phyloP scores from a whole-genome alignment of 2,797 vertebrate species.

The Coregonus sp. region DNA sequence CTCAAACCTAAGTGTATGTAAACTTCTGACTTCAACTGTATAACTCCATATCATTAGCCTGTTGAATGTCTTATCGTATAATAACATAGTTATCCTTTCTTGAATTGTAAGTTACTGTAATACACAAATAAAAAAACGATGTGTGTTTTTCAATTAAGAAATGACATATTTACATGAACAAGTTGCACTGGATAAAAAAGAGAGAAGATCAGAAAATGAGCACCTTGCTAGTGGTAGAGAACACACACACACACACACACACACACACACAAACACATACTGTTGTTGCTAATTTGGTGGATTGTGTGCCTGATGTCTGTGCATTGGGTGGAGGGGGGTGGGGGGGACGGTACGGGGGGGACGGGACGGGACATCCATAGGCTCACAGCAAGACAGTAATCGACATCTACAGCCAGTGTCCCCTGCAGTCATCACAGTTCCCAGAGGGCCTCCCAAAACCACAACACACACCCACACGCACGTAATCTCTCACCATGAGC shows the following conservation, averaged over 20 bases:
- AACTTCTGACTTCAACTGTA: too few relatives aligned
- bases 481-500: not conserved
- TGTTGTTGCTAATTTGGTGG: not conserved
- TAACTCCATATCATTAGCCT: not conserved
- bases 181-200: not conserved
- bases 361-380: not conserved
- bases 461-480: not conserved
- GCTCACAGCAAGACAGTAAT: not conserved
- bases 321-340: not conserved
- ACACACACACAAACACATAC: not conserved
- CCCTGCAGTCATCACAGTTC: not conserved
- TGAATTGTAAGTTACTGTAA: too few relatives aligned
- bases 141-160: not conserved
- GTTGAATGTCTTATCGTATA: too few relatives aligned
- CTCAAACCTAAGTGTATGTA: too few relatives aligned
- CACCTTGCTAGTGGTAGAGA: not conserved
- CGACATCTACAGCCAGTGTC: not conserved
- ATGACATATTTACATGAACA: not conserved
- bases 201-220: not conserved
- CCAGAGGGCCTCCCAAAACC: too few relatives aligned
- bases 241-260: conserved; percentile 3
- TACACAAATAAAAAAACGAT: not conserved
- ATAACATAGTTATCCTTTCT: too few relatives aligned
- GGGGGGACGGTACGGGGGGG: too few relatives aligned
- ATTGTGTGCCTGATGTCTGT: not conserved